Base-by-base conservation (phyloP, 2,113 vertebrate genomes). In the Pelecanus crispus region DNA sequence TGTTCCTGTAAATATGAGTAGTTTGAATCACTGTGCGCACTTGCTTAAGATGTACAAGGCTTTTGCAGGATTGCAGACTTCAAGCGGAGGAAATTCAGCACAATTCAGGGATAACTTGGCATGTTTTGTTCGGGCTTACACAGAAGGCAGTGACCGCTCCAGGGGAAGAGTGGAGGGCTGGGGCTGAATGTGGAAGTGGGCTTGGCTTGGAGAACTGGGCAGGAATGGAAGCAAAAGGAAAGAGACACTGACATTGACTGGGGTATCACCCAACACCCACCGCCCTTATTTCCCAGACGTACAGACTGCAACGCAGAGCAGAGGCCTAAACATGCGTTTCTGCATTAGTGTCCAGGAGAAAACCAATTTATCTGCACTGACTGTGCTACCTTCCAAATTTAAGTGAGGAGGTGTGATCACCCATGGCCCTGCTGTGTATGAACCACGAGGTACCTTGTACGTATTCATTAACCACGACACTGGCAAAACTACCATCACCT, bases 161-260 rank as follows among this genome's bases (percentile, higher is more conserved):
- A 22, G 11, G 45, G 52, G 66, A 47, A 34, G 34, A 29, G 18
- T 4, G 32, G 16, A 40, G 73, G 40, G 58, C 14, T 28, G 63
- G 28, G 68, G 55, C 8, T 83, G 72, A 6, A 17, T 2, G 45
- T 28, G 73, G 49, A 44, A n/a, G 15, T 4, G 28, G 2, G 19
- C 9, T 34, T 21, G 58, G 45, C 28, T 59, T 26, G 50, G 21
- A 45, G 36, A 70, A 32, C 36, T 1, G 17, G 10, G 38, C 17
- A 61, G 67, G 62, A 26, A 17, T 12, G 49, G 61, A 42, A 53
- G 34, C 1, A 5, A 67, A 79, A 56, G 52, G 24, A 19, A 71
- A 3, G 36, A 63, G 73, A n/a, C 40, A 2, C 9, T 1, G 56
- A 55, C 0, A 0, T 3, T 3, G 32, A 26, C 50, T 19, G 24